Base-by-base conservation (phyloP, 2,797 vertebrate species). In the Morelia viridis region DNA sequence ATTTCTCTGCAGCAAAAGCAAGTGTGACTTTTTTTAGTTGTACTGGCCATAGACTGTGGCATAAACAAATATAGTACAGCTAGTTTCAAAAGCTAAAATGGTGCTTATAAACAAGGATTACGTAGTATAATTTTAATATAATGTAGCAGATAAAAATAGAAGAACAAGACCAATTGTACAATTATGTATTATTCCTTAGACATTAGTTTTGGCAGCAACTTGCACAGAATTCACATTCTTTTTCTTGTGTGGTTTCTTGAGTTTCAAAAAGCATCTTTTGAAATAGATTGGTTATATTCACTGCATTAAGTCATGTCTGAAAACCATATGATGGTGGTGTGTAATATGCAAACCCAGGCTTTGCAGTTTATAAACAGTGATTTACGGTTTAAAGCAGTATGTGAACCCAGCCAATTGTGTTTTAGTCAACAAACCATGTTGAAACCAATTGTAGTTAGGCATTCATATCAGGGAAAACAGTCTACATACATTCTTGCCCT, bases 1-100 rank as follows among this genome's bases (percentile, higher is more conserved):
- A 9, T 94, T 93, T 12, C 56, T 89, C 87, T 24, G 80, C 6
- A 50, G 17, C 80, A 87, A 46, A 85, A 53, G 92, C 91, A 71
- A 50, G 90, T 71, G n/a, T 58, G 64, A 85, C 26, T 26, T n/a
- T n/a, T 50, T 1, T 80, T 61, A 62, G 83, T 56, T 80, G 19
- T 80, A 31, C 46, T 62, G 12, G 28, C 28, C 4, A 17, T 64
- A 31, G 31, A 41, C 19, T 24, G 0, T 2, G 0, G 68, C 41
- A 92, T 50, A 62, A 62, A 64, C 2, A 58, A 1, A 83, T 3
- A 4, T 65, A 61, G 9, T 80, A 35, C 56, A 58, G 24, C 12
- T 41, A 35, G 65, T 24, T 56, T 56, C 35, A 0, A 61, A 61
- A 87, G n/a, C 26, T n/a, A 24, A 62, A n/a, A 53, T 53, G 53